These are phyloP conservation scores for Gambusia yucatana DNA, from an alignment of 2,797 vertebrate genomes.

Conservation along the genomic window DNA sequence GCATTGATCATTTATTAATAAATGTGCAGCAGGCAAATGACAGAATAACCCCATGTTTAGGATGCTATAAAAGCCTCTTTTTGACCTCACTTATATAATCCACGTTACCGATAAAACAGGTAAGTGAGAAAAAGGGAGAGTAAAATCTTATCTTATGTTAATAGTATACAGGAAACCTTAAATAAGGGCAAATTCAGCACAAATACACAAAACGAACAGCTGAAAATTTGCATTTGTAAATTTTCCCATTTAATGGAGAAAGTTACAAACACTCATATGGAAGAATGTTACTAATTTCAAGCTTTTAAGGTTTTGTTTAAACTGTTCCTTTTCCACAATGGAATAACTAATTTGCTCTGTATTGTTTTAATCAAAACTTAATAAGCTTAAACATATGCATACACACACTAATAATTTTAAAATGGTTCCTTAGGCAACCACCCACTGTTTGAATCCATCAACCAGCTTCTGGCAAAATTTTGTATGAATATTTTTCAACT, in stretches of 20 bases:
- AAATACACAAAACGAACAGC: not conserved
- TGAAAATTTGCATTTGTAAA: not conserved
- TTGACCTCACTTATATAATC: slow-evolving; percentile 27
- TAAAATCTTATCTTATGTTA: not conserved
- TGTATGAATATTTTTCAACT: not conserved
- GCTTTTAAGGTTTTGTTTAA: not conserved
- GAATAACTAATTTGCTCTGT: not conserved
- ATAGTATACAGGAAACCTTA: not conserved
- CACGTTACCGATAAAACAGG: not conserved
- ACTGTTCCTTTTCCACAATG: not conserved
- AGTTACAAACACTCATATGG: not conserved
- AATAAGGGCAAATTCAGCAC: not conserved
- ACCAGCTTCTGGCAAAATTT: not conserved
- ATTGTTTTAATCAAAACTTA: not conserved
- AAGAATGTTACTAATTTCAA: not conserved
- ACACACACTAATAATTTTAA: not conserved
- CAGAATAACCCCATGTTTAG: not conserved
- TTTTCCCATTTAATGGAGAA: not conserved
- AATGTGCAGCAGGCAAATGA: not conserved
- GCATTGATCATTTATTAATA: slow-evolving; percentile 8
- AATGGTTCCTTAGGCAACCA: not conserved
- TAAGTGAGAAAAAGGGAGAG: slow-evolving; percentile 5
- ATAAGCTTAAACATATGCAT: not conserved
- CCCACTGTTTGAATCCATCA: not conserved
- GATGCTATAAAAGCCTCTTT: slow-evolving; percentile 1